Evolutionary conservation across 2,113 vertebrate species (phyloP).

Genomic region (Chroicocephalus ridibundus): DNA sequence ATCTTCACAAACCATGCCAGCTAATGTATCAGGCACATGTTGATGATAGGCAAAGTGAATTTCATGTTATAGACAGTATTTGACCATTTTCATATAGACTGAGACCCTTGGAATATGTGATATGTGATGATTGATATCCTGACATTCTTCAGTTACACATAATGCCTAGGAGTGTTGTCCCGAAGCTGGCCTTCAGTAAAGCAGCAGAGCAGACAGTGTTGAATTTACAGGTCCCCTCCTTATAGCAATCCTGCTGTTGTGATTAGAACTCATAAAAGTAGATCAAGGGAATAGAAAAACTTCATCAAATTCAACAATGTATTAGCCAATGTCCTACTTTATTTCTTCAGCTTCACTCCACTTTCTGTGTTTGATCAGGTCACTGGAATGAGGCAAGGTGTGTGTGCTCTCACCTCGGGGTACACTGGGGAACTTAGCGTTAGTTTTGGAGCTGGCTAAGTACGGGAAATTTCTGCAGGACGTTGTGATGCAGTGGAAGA

Average conservation of each 20-base stretch:
- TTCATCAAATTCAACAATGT: not conserved
- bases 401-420: not conserved
- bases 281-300: not conserved
- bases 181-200: not conserved
- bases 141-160: not conserved
- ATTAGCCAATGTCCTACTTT: not conserved
- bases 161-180: not conserved
- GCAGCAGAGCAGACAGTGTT: not conserved
- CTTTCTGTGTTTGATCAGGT: not conserved
- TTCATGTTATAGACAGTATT: not conserved
- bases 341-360: not conserved
- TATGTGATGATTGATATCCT: not conserved
- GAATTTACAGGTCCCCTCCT: not conserved
- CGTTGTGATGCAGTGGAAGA: not conserved
- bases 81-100: not conserved
- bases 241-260: not conserved
- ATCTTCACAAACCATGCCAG: not conserved
- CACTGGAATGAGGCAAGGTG: not conserved
- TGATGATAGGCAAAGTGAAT: not conserved
- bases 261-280: not conserved
- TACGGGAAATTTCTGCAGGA: not conserved
- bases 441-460: not conserved
- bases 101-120: not conserved
- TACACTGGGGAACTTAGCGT: accelerated
- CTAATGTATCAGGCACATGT: not conserved